Base-by-base conservation (phyloP, 2,113 vertebrate species). In the Tapirus terrestris region DNA sequence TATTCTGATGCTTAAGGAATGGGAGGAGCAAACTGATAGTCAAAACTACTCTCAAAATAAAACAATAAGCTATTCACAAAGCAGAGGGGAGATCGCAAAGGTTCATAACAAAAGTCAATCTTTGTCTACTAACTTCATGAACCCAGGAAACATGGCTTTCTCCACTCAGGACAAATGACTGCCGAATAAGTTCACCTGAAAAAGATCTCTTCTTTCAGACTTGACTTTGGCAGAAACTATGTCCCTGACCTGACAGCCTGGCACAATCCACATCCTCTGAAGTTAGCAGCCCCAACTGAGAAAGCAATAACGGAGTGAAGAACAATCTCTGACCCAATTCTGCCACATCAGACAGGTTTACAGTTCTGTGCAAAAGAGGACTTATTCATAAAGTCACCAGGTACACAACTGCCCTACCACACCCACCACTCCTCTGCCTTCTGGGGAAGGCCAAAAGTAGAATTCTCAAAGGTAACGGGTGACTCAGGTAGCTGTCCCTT, bases 121-220 rank as follows among this genome's bases (percentile, higher is more conserved):
- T 97, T 36, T 95, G 79, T 43, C 92, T n/a, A 65, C 56, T 68
- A 67, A 79, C 51, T 93, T 81, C 48, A 76, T 72, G 82, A 96
- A 81, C 53, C 58, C 70, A 93, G 65, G 76, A 96, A 95, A 81
- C 56, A 76, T 39, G 60, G 43, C 65, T 83, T 84, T 79, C 58
- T 77, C 65, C 43, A 75, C n/a, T 5, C 6, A 43, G 18, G 60
- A 96, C 53, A 95, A 61, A 53, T 33, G 39, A 89, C 7, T 94
- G 53, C 61, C 81, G 92, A 89, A 3, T n/a, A 84, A 76, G 68
- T 76, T 93, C 60, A 83, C 77, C 77, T 86, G 79, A 61, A 86
- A 94, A 94, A 91, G 68, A 89, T 63, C 29, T 39, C 70, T 94
- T 85, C 65, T 96, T 89, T 84, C 60, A 95, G 77, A 91, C 61